Conservation (phyloP, 2,113 vertebrate genomes). For the Irena cyanogastra region DNA sequence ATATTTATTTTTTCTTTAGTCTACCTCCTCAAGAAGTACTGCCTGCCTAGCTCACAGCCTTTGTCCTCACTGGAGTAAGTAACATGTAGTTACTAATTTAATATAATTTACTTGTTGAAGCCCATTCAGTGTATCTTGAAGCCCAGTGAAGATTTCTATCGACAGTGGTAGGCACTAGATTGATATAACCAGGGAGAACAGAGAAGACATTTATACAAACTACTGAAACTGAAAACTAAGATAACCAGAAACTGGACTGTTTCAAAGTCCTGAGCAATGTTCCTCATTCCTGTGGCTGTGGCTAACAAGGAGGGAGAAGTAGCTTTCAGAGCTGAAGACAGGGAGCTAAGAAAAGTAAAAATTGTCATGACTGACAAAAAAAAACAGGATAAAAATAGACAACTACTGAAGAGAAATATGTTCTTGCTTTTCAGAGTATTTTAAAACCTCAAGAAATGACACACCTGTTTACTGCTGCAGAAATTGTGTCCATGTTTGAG, state of each 20-base stretch:
- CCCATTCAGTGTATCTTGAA: not conserved
- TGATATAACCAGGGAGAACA: not conserved
- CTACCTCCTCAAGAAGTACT: not conserved
- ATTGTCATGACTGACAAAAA: not conserved
- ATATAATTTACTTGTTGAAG: not conserved
- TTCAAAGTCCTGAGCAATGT: not conserved
- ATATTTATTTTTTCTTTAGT: not conserved
- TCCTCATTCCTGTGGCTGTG: not conserved
- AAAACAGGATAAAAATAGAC: not conserved
- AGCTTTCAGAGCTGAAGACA: not conserved
- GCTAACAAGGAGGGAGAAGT: not conserved
- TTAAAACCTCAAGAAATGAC: not conserved
- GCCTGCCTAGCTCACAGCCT: not conserved
- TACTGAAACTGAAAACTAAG: not conserved
- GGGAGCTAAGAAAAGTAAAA: not conserved
- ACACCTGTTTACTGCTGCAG: not conserved
- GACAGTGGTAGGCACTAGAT: not conserved
- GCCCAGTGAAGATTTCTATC: not conserved
- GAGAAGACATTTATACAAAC: not conserved
- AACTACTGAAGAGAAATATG: not conserved
- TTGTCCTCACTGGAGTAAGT: not conserved
- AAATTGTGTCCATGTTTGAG: not conserved
- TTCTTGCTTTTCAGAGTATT: not conserved
- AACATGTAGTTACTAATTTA: not conserved
- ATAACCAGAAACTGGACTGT: not conserved